Conservation (phyloP, 2,797 vertebrate genomes). For the Aeoliscus strigatus region DNA sequence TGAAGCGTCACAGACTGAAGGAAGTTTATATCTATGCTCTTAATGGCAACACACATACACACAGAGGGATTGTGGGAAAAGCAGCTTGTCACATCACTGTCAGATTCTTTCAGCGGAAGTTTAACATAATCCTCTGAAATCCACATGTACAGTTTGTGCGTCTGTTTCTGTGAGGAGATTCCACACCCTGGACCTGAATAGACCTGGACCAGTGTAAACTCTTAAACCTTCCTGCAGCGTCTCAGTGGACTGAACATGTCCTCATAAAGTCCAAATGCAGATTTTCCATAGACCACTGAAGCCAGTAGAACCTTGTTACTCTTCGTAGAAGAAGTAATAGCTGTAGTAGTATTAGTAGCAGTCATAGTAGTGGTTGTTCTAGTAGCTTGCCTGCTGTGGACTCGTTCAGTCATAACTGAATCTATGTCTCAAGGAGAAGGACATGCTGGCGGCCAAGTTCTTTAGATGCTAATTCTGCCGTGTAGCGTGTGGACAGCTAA, state of each 20-base stretch:
- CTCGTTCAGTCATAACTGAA: constrained; percentile 62
- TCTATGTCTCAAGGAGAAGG: constrained; percentile 62
- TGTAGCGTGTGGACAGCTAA: no score
- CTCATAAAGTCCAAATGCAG: no score
- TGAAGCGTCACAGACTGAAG: constrained; percentile 53
- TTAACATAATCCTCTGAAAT: constrained; percentile 74
- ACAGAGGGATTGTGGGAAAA: constrained; percentile 70
- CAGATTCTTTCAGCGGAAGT: constrained; percentile 81
- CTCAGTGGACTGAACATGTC: no score
- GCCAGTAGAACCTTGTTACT: no score
- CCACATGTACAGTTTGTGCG: not conserved
- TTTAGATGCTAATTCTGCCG: constrained; percentile 74
- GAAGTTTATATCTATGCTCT: constrained; percentile 56
- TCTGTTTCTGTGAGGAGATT: no score
- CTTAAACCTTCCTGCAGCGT: no score
- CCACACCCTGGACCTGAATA: no score
- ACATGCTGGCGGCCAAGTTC: constrained; percentile 64
- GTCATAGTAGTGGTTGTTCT: no score
- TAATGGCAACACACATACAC: constrained; percentile 57
- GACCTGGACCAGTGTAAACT: no score
- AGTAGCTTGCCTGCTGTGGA: constrained; percentile 35
- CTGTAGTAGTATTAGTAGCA: no score
- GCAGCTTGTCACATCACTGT: constrained; percentile 73
- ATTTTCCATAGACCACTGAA: no score
- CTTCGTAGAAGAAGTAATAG: no score